These are phyloP conservation scores for Lasioglossum oenotherae DNA, from an alignment of 2,888 invertebrate species.

Conservation along the genomic window DNA sequence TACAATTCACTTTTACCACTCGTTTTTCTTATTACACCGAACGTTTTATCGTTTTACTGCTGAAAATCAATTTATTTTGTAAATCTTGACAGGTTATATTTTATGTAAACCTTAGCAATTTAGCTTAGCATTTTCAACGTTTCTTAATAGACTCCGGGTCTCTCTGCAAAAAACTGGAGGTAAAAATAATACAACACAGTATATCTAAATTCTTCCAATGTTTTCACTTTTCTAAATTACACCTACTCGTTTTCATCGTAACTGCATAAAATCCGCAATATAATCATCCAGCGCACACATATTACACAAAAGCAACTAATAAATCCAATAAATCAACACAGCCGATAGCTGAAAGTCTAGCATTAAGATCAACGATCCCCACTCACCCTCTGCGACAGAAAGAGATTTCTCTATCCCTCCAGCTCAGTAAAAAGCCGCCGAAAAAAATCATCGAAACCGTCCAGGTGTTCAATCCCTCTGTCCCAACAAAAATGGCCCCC, in stretches of 20 bases:
- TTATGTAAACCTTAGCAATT: too few relatives aligned
- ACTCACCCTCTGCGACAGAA: not conserved
- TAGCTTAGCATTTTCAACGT: too few relatives aligned
- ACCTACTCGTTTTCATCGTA: not conserved
- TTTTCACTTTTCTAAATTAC: too few relatives aligned
- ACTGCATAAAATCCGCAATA: not conserved
- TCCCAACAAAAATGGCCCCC: not conserved
- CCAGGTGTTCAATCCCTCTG: not conserved
- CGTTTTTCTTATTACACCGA: not conserved
- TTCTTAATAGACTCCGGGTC: too few relatives aligned
- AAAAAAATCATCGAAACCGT: not conserved
- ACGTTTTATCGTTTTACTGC: not conserved
- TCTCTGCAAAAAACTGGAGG: too few relatives aligned
- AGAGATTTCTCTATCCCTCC: not conserved
- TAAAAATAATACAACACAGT: too few relatives aligned
- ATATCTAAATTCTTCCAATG: too few relatives aligned
- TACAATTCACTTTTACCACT: not conserved
- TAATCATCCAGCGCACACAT: not conserved
- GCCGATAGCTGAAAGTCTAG: not conserved
- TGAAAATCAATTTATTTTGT: too few relatives aligned
- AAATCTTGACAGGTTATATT: too few relatives aligned
- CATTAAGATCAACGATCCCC: not conserved
- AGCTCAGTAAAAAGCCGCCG: not conserved
- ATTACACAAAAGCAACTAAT: not conserved
- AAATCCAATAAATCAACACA: not conserved